phyloP scores from a whole-genome alignment of 1,140 invertebrate species.

The Drosophila yakuba region DNA sequence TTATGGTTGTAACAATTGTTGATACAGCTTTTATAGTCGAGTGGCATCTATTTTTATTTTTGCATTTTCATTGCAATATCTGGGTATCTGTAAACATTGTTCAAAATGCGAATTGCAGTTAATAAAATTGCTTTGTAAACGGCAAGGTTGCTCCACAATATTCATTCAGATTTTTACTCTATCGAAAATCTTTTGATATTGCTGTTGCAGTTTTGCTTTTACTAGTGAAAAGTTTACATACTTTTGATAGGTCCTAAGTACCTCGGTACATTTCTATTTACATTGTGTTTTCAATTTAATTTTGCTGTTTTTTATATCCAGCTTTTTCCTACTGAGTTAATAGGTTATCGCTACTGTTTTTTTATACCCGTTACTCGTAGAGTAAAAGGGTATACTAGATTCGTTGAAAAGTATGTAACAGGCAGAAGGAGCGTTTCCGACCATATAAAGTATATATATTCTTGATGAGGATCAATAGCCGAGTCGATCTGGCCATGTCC shows the following conservation, averaged over 20 bases:
- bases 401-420: too few relatives aligned
- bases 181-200: not conserved
- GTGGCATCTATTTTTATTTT: not conserved
- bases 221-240: too few relatives aligned
- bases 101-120: conserved; percentile 7
- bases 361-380: too few relatives aligned
- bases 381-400: too few relatives aligned
- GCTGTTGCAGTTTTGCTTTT: not conserved
- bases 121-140: conserved; percentile 22
- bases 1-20: conserved; percentile 31
- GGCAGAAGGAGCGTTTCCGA: too few relatives aligned
- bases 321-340: not conserved
- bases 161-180: not conserved
- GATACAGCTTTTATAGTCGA: conserved; percentile 11
- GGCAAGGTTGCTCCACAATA: not conserved
- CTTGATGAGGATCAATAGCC: too few relatives aligned
- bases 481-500: too few relatives aligned
- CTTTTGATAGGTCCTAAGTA: too few relatives aligned
- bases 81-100: conserved; percentile 16
- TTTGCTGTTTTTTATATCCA: not conserved
- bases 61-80: conserved; percentile 3
- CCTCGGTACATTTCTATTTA: not conserved
- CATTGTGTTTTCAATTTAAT: not conserved
- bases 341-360: not conserved
- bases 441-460: too few relatives aligned